Evolutionary conservation across 1,140 invertebrate species (phyloP).

Genomic region (Zeugodacus cucurbitae): DNA sequence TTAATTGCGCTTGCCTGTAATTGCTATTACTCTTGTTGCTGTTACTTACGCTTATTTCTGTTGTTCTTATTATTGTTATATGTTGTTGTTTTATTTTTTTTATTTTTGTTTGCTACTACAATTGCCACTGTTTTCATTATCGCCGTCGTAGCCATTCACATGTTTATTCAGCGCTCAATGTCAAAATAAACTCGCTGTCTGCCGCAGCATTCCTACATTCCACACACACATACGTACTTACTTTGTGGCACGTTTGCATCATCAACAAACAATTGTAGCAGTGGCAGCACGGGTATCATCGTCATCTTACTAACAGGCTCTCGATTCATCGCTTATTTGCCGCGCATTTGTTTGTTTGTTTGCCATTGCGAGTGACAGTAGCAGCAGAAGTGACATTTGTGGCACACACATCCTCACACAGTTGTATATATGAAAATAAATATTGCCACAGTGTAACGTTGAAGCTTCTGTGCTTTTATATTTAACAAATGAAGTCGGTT

Average conservation of each 20-base stretch:
- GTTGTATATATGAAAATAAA: background rate
- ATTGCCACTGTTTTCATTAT: conserved; percentile 6
- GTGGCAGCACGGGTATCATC: background rate
- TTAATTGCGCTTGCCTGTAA: conserved; percentile 18
- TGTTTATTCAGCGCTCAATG: conserved; percentile 36
- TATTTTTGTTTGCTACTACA: background rate
- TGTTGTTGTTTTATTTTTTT: background rate
- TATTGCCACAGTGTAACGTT: background rate
- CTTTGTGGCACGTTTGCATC: background rate
- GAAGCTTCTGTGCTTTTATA: background rate
- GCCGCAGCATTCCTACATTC: background rate
- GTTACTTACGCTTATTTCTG: background rate
- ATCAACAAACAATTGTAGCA: no score
- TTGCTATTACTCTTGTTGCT: background rate
- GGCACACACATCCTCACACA: background rate
- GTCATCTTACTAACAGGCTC: background rate
- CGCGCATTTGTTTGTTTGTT: background rate
- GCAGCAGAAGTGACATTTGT: background rate
- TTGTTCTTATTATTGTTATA: background rate
- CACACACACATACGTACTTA: background rate
- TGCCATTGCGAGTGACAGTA: background rate
- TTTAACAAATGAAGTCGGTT: background rate
- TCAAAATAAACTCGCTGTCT: conserved; percentile 36
- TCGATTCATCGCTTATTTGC: background rate
- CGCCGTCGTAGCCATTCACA: conserved; percentile 15